Evolutionary conservation across 2,888 invertebrate genomes (phyloP).

Genomic region (Pegoplata infirma): DNA sequence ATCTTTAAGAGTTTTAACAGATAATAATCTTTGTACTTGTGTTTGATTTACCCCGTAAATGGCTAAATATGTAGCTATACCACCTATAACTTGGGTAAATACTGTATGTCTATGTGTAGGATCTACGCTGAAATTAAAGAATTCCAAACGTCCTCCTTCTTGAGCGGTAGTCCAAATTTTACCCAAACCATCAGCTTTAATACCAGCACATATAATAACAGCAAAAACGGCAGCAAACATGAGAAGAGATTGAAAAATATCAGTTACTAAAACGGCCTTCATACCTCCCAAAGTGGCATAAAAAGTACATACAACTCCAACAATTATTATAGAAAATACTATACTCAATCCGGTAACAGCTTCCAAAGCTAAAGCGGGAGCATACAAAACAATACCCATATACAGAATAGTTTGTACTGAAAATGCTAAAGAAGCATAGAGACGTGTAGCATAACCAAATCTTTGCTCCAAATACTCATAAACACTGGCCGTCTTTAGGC

Average conservation of each 20-base stretch:
- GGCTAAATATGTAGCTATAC: constrained; percentile 87
- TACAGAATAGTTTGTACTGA: constrained; percentile 93
- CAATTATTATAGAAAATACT: constrained; percentile 83
- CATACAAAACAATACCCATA: constrained; percentile 94
- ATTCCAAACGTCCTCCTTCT: constrained; percentile 84
- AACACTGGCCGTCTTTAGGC: constrained; percentile 89
- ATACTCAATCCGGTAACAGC: constrained; percentile 89
- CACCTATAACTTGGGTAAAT: constrained; percentile 90
- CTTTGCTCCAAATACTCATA: constrained; percentile 95
- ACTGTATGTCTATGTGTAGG: constrained; percentile 91
- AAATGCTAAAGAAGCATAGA: constrained; percentile 90
- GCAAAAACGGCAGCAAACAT: constrained; percentile 92
- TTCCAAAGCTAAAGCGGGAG: constrained; percentile 93
- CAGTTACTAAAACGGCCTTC: constrained; percentile 93
- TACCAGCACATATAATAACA: constrained; percentile 85
- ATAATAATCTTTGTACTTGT: constrained; percentile 86
- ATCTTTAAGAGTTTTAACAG: constrained; percentile 84
- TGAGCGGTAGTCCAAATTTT: constrained; percentile 86
- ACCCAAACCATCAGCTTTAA: constrained; percentile 84
- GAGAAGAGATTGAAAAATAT: constrained; percentile 89
- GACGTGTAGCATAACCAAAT: constrained; percentile 87
- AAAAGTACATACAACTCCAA: constrained; percentile 87
- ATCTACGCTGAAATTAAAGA: constrained; percentile 85
- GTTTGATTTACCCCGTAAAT: constrained; percentile 93
- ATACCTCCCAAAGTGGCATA: constrained; percentile 94